These are phyloP conservation scores for Heliocidaris erythrogramma DNA, from an alignment of 35 echinoderm and acorn worm genomes.

Conservation along the genomic window DNA sequence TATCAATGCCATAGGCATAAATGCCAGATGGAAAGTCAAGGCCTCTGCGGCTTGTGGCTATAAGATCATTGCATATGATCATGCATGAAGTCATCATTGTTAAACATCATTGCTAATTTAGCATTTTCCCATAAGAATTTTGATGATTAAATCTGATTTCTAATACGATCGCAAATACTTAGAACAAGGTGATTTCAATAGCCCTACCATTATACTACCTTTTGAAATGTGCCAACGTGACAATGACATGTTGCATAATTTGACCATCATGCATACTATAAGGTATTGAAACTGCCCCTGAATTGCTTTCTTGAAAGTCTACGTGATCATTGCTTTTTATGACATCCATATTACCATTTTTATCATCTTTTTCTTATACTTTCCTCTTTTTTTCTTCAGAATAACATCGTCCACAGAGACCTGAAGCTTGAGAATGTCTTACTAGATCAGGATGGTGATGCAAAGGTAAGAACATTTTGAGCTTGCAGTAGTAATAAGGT, in stretches of 20 bases:
- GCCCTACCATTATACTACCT: background rate
- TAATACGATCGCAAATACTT: too few species aligned
- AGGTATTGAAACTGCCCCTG: too few species aligned
- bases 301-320: too few species aligned
- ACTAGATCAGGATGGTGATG: conserved; percentile 78
- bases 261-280: too few species aligned
- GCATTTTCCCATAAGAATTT: too few species aligned
- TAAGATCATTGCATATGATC: background rate
- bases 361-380: background rate
- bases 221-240: background rate
- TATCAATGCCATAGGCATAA: background rate
- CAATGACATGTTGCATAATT: too few species aligned
- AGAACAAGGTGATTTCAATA: too few species aligned
- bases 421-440: conserved; percentile 95
- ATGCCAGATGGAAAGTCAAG: background rate
- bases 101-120: too few species aligned
- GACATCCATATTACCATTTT: too few species aligned
- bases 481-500: background rate
- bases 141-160: background rate
- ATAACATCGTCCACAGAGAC: conserved; percentile 92
- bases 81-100: too few species aligned
- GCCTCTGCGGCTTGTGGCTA: background rate
- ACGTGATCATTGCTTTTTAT: too few species aligned
- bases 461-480: conserved; percentile 67
- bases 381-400: conserved; percentile 58